Evolutionary conservation across 1,140 invertebrate genomes (phyloP).

Genomic region (Agraylea sexmaculata): DNA sequence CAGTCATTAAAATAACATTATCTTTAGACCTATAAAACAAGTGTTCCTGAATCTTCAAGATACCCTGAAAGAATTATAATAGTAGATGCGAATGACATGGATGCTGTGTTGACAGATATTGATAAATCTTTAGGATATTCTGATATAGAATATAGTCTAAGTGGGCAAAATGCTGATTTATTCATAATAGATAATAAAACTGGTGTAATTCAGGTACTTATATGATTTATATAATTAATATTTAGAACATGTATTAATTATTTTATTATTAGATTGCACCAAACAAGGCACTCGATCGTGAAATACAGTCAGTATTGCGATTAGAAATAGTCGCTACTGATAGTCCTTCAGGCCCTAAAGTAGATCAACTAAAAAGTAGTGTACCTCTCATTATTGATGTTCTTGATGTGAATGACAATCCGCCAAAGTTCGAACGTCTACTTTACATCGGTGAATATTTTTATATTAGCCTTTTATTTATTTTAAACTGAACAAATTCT

Average conservation of each 20-base stretch:
- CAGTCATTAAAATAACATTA: constrained; percentile 1
- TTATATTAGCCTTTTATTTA: neutral
- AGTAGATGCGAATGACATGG: constrained; percentile 58
- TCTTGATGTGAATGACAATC: constrained; percentile 74
- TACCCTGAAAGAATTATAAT: constrained; percentile 55
- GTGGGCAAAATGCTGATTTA: constrained; percentile 57
- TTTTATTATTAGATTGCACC: constrained; percentile 42
- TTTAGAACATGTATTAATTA: constrained; percentile 12
- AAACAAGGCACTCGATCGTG: constrained; percentile 60
- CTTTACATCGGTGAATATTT: constrained; percentile 30
- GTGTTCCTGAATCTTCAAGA: constrained; percentile 55
- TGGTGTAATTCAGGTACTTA: constrained; percentile 47
- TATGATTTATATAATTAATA: constrained; percentile 6
- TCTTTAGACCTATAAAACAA: constrained; percentile 52
- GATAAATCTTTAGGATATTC: constrained; percentile 53
- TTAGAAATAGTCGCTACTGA: constrained; percentile 63
- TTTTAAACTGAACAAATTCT: neutral
- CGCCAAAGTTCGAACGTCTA: constrained; percentile 41
- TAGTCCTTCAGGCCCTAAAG: constrained; percentile 44
- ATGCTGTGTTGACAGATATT: constrained; percentile 48
- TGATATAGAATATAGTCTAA: constrained; percentile 53
- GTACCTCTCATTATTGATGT: constrained; percentile 58
- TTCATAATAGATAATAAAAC: constrained; percentile 57
- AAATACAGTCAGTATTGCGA: constrained; percentile 54
- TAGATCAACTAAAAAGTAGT: constrained; percentile 48